These are phyloP conservation scores for Pseudobourletiella spinata DNA, from an alignment of 1,140 invertebrate species.

Conservation along the genomic window DNA sequence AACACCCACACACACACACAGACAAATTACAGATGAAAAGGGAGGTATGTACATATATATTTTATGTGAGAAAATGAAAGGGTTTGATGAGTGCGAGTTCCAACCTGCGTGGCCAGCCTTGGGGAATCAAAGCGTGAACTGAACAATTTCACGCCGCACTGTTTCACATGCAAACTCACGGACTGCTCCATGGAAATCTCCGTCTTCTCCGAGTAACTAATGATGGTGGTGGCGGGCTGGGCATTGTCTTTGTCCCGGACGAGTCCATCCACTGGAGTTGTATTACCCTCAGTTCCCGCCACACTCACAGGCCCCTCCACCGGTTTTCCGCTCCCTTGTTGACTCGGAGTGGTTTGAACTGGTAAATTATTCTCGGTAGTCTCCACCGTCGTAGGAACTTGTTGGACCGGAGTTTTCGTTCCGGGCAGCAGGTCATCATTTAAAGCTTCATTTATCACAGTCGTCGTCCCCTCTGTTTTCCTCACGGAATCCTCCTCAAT, in stretches of 20 bases:
- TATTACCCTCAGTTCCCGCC: too few species aligned
- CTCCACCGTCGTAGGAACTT: background rate
- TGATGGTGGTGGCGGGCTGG: conserved; percentile 9
- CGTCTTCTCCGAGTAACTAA: conserved; percentile 20
- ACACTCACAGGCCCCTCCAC: too few species aligned
- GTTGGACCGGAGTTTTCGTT: background rate
- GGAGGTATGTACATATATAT: too few species aligned
- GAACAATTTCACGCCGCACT: conserved; percentile 10
- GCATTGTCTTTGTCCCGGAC: background rate
- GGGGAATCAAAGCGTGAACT: conserved; percentile 6
- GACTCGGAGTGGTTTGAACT: too few species aligned
- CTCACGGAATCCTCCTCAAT: background rate
- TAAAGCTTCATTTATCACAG: background rate
- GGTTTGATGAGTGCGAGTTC: too few species aligned
- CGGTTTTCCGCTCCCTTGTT: too few species aligned
- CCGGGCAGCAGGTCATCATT: background rate
- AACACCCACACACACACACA: too few species aligned
- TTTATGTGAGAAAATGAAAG: too few species aligned
- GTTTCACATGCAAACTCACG: conserved; percentile 14
- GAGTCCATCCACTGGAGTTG: background rate
- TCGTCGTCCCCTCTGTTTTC: background rate
- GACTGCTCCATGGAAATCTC: conserved; percentile 20
- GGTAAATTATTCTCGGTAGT: background rate
- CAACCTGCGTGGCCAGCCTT: conserved; percentile 26
- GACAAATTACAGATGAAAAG: too few species aligned